phyloP scores from a whole-genome alignment of 1,140 invertebrate genomes.

The Rhyacophila brunnea region DNA sequence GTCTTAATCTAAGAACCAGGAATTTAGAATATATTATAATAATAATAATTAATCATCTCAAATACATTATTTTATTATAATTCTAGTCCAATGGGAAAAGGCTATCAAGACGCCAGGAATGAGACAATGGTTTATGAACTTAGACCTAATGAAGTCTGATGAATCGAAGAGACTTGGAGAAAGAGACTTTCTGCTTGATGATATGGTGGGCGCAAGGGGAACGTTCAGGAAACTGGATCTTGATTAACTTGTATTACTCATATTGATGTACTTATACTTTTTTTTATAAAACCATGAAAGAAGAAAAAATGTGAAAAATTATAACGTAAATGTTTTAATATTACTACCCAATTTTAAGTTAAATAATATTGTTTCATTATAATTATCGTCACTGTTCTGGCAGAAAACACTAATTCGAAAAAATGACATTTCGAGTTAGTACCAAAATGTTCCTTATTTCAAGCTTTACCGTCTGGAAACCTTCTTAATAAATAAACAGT shows the following conservation, averaged over 20 bases:
- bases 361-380: no score
- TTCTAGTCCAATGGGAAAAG: conserved; percentile 19
- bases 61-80: not conserved
- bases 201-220: conserved; percentile 22
- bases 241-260: conserved; percentile 17
- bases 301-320: no score
- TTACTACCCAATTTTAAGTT: no score
- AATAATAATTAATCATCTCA: not conserved
- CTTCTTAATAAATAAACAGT: no score
- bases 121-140: conserved; percentile 15
- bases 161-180: conserved; percentile 20
- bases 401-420: no score
- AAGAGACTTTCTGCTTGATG: conserved; percentile 1
- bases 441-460: no score
- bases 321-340: no score
- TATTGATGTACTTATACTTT: no score
- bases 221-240: conserved; percentile 28
- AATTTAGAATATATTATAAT: not conserved
- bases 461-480: no score
- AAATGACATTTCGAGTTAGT: no score
- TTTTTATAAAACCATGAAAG: no score
- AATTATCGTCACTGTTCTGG: no score
- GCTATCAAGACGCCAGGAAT: conserved; percentile 15
- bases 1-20: not conserved
- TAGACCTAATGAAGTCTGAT: conserved; percentile 15